Evolutionary conservation across 2,888 invertebrate species (phyloP).

Genomic region (Parapristionchus giblindavisi): DNA sequence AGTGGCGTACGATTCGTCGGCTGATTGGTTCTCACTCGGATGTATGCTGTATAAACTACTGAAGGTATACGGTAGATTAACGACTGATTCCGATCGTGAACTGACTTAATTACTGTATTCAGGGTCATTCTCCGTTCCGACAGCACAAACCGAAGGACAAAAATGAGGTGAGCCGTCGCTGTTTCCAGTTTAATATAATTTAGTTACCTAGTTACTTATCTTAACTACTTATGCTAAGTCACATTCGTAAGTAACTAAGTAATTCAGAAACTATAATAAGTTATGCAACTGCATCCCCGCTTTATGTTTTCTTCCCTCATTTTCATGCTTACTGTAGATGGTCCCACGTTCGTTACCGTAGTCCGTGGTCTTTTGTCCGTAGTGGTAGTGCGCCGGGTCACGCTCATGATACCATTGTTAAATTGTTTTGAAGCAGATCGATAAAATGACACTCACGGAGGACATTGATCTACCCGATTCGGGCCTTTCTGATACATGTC

Average conservation of each 20-base stretch:
- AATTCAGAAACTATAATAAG: too few species aligned
- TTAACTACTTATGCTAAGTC: too few species aligned
- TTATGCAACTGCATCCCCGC: too few species aligned
- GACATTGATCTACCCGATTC: slow-evolving; percentile 97
- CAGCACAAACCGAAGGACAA: slow-evolving; percentile 99
- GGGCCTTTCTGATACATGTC: slow-evolving; percentile 77
- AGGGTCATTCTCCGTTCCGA: slow-evolving; percentile 92
- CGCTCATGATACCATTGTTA: neutral
- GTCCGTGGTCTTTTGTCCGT: too few species aligned
- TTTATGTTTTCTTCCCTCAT: too few species aligned
- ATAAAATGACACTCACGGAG: slow-evolving; percentile 95
- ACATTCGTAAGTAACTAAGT: too few species aligned
- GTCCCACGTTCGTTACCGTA: neutral
- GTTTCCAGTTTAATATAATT: too few species aligned
- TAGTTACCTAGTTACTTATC: too few species aligned
- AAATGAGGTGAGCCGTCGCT: slow-evolving; percentile 72
- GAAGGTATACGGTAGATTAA: slow-evolving; percentile 75
- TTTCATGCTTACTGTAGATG: neutral
- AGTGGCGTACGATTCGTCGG: slow-evolving; percentile 96
- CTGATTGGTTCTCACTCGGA: slow-evolving; percentile 99
- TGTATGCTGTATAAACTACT: slow-evolving; percentile 99
- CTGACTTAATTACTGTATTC: too few species aligned
- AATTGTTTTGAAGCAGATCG: slow-evolving; percentile 76
- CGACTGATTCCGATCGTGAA: too few species aligned
- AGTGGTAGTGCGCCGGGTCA: slow-evolving; percentile 13